Conservation (phyloP, 1,140 invertebrate species). For the Drosophila melanica region DNA sequence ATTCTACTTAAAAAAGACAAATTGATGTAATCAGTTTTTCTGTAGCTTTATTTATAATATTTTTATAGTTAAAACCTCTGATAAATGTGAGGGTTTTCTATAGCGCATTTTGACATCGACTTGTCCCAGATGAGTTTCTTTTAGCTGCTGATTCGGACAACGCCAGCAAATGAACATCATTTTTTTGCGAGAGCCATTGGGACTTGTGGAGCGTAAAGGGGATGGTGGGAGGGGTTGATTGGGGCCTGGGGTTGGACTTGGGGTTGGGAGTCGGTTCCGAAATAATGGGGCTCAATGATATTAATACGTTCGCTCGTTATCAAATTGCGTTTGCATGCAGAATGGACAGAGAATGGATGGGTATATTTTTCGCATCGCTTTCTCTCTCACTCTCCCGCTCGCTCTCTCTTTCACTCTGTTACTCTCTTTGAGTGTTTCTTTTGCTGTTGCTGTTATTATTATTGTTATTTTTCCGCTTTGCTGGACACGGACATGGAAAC, state of each 20-base stretch:
- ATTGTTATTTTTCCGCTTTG: slow-evolving; percentile 64
- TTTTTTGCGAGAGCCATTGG: slow-evolving; percentile 37
- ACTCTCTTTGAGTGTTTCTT: slow-evolving; percentile 7
- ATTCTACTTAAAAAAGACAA: too few relatives aligned
- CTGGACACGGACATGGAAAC: slow-evolving; percentile 74
- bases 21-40: too few relatives aligned
- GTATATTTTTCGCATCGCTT: slow-evolving; percentile 1
- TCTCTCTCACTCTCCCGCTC: not conserved
- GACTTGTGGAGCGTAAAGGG: not conserved
- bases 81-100: too few relatives aligned
- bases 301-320: slow-evolving; percentile 84
- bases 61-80: too few relatives aligned
- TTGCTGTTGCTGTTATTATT: slow-evolving; percentile 46
- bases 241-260: slow-evolving; percentile 16
- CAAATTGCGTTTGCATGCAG: slow-evolving; percentile 81
- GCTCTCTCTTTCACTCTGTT: not conserved
- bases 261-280: slow-evolving; percentile 34
- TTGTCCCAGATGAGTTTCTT: not conserved
- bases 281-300: slow-evolving; percentile 80
- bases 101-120: slow-evolving; percentile 19
- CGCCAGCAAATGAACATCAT: slow-evolving; percentile 60
- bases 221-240: not conserved
- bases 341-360: slow-evolving; percentile 64
- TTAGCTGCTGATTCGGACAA: slow-evolving; percentile 5
- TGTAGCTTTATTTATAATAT: too few relatives aligned